Percentiles rank a stretch among this genome's conserved stretches.
Evolutionary conservation across 1,140 invertebrate species (phyloP).

Genomic region (Bacillus rossius): DNA sequence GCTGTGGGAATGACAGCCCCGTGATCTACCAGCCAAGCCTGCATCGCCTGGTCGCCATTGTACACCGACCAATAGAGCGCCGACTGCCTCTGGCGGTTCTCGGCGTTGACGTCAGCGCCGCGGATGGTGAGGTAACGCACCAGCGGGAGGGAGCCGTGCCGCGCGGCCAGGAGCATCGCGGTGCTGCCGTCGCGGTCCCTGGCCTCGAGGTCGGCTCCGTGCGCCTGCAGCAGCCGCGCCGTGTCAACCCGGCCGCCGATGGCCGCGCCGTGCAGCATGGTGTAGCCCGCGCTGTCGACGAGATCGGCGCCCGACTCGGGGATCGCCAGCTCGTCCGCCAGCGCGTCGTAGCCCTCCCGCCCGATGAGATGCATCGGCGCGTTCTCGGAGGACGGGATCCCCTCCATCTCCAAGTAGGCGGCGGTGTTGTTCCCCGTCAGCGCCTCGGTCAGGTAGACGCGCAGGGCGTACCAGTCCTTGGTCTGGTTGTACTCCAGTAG

Average conservation of each 20-base stretch:
- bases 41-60: background rate
- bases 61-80: background rate
- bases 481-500: no score
- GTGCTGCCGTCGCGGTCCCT: slow-evolving; percentile 34
- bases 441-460: no score
- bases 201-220: background rate
- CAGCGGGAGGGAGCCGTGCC: slow-evolving; percentile 32
- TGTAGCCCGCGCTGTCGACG: no score
- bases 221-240: background rate
- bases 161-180: slow-evolving; percentile 41
- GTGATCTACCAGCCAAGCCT: background rate
- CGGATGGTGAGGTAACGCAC: background rate
- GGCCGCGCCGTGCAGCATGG: background rate
- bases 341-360: no score
- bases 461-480: no score
- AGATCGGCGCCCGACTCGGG: no score
- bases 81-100: background rate
- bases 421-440: no score
- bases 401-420: no score
- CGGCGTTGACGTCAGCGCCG: background rate
- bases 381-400: no score
- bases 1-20: background rate
- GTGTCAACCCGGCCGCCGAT: background rate
- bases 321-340: no score
- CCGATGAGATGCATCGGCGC: no score